Base-by-base conservation (phyloP, 30 jellyfish, hydroid and myxozoan species). In the Turritopsis dohrnii region DNA sequence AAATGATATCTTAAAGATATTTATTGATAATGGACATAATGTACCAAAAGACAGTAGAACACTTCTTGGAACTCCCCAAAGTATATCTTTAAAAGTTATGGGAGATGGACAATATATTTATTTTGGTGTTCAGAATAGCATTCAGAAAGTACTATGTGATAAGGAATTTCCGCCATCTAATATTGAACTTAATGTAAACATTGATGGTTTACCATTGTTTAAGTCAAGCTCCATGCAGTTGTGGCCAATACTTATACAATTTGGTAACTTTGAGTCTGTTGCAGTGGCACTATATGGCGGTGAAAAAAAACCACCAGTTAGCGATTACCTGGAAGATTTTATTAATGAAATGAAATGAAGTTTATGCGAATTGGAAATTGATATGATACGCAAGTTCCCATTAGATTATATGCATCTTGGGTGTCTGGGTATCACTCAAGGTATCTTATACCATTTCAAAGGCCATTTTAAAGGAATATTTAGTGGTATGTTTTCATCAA, bases 401-500 rank as follows among this genome's bases (percentile, higher is more conserved):
- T 69, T 69, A 27, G 77, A 69, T 0, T 69, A 69, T 69, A 1
- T 69, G 77, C 77, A 69, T 27, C 77, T 1, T 69, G 4, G 9
- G 9, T 69, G 28, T 28, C 27, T 77, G 71, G 85, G 72, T 25
- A 66, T 60, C 71, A 28, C 53, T 60, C 74, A 21, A 41, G 52
- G 90, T 25, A n/a, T 83, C 0, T 28, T 81, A 54, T 21, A 60
- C 21, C 29, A 26, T 81, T 60, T 81, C n/a, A 69, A 77, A 77
- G 85, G 85, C 29, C 71, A 29, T 23, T 60, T 72, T 72, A 81
- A 54, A 21, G 75, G 84, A 54, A 72, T 72, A 72, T 72, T 72
- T 76, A 69, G 84, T 76, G 84, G 91, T 25, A 75, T 30, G 7
- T 28, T 84, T 53, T 76, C 91, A 29, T 60, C 53, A 24, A 69